Conservation (phyloP, 2,113 vertebrate species). For the Oreochromis niloticus region DNA sequence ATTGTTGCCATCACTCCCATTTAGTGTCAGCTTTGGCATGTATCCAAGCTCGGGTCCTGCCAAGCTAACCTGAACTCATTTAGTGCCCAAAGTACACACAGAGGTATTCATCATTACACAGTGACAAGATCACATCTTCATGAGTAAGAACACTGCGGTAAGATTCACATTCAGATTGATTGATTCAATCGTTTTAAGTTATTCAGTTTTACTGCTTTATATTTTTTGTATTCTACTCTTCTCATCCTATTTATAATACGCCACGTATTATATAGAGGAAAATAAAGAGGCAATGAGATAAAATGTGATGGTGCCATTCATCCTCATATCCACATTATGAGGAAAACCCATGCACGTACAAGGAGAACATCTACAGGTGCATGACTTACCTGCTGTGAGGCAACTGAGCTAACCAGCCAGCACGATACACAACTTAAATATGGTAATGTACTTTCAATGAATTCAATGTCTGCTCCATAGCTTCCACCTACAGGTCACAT, state of each 20-base stretch:
- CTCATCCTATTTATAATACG: background rate
- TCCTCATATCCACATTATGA: background rate
- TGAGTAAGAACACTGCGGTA: background rate
- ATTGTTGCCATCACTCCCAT: slow-evolving; percentile 31
- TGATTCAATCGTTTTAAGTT: background rate
- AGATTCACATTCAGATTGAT: background rate
- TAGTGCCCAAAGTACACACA: background rate
- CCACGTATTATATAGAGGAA: background rate
- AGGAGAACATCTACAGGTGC: background rate
- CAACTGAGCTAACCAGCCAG: background rate
- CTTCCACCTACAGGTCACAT: background rate
- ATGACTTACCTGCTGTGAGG: background rate
- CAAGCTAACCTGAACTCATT: slow-evolving; percentile 42
- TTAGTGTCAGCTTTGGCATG: slow-evolving; percentile 41
- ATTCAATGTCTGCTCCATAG: background rate
- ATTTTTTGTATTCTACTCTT: background rate
- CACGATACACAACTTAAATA: background rate
- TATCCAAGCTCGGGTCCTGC: slow-evolving; percentile 23
- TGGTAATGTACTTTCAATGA: background rate
- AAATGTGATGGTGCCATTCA: background rate
- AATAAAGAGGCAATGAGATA: background rate
- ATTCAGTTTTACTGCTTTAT: background rate
- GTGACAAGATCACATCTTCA: background rate
- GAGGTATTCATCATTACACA: background rate
- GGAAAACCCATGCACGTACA: background rate